Percentiles rank a stretch among this genome's conserved stretches.
Evolutionary conservation across 2,797 vertebrate genomes (phyloP).

Genomic region (Eurystomus glaucurus): DNA sequence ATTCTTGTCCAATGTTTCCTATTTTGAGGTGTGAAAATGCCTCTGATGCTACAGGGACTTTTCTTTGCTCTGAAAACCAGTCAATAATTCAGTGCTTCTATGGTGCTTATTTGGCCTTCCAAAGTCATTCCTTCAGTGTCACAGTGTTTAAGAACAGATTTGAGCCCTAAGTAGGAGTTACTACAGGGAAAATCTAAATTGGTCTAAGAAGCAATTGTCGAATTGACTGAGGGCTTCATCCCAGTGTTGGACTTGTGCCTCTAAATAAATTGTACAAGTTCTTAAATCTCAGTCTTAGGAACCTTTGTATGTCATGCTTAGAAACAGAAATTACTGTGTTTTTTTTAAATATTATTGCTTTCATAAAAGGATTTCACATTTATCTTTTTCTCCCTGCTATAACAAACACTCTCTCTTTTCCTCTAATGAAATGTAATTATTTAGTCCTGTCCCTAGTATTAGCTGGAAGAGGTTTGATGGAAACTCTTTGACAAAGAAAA

Average conservation of each 20-base stretch:
- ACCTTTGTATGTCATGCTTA: not conserved
- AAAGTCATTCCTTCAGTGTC: not conserved
- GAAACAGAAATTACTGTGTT: not conserved
- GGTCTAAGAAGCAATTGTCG: not conserved
- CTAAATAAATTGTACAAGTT: not conserved
- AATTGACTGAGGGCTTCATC: not conserved
- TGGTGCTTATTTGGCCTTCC: not conserved
- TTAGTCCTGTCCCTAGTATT: constrained; percentile 82
- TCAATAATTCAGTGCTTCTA: not conserved
- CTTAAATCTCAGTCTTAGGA: not conserved
- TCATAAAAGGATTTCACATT: not conserved
- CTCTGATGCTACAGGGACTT: constrained; percentile 5
- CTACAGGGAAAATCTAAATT: not conserved
- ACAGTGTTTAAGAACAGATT: not conserved
- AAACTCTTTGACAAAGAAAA: constrained; percentile 72
- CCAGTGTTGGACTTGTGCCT: not conserved
- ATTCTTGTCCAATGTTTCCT: constrained; percentile 19
- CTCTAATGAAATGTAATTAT: constrained; percentile 69
- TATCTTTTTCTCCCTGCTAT: not conserved
- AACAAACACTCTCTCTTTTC: not conserved
- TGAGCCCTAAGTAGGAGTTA: not conserved
- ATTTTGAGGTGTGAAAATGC: constrained; percentile 25
- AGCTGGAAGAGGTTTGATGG: constrained; percentile 82
- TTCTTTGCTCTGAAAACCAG: constrained; percentile 1
- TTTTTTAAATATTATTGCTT: not conserved